Evolutionary conservation across 2,797 vertebrate species (phyloP).

Genomic region (Bovichtus diacanthus): DNA sequence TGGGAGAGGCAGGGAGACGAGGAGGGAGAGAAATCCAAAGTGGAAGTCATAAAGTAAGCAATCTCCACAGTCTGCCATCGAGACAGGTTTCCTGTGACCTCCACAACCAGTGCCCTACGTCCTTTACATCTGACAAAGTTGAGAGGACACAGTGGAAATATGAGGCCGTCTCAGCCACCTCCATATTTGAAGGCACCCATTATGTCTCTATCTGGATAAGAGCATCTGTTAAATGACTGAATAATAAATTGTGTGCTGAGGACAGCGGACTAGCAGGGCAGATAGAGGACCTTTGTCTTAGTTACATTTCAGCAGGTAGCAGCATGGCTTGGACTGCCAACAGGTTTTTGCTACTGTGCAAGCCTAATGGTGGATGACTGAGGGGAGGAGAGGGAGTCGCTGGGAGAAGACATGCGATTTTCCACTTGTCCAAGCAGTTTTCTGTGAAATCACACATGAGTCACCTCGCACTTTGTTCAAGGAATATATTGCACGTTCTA

Average conservation of each 20-base stretch:
- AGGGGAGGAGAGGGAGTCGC: slow-evolving; percentile 73
- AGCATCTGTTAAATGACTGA: slow-evolving; percentile 80
- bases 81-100: slow-evolving; percentile 77
- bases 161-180: slow-evolving; percentile 48
- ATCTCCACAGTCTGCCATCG: slow-evolving; percentile 75
- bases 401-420: slow-evolving; percentile 76
- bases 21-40: slow-evolving; percentile 62
- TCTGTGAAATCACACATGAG: slow-evolving; percentile 62
- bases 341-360: slow-evolving; percentile 79
- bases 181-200: slow-evolving; percentile 73
- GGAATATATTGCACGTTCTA: not conserved
- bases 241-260: slow-evolving; percentile 78
- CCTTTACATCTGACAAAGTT: slow-evolving; percentile 79
- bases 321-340: slow-evolving; percentile 77
- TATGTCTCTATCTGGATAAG: slow-evolving; percentile 72
- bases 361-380: slow-evolving; percentile 82
- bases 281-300: slow-evolving; percentile 83
- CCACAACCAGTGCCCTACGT: slow-evolving; percentile 49
- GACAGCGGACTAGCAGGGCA: slow-evolving; percentile 75
- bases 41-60: slow-evolving; percentile 81
- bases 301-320: slow-evolving; percentile 80
- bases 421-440: slow-evolving; percentile 80
- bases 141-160: slow-evolving; percentile 66
- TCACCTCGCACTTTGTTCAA: slow-evolving; percentile 28
- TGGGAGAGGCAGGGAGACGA: slow-evolving; percentile 32